Conservation (phyloP, 2,797 vertebrate genomes). For the Champsocephalus gunnari region DNA sequence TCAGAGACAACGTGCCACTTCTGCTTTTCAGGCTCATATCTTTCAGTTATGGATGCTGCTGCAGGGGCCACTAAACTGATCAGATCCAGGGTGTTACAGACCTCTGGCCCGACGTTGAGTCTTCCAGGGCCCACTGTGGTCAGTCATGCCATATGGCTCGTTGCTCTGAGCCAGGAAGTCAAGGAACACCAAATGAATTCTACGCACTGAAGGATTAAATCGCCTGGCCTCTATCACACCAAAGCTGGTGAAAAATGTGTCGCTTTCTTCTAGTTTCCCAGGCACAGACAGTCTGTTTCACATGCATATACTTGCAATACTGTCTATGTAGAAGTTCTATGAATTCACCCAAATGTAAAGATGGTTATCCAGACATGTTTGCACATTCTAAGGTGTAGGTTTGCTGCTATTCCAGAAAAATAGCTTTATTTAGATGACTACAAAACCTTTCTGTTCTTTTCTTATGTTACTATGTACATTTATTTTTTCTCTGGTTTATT, state of each 20-base stretch:
- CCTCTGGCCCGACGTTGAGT: slow-evolving; percentile 38
- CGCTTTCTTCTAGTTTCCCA: slow-evolving; percentile 49
- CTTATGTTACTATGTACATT: too few species aligned
- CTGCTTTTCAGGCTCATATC: slow-evolving; percentile 18
- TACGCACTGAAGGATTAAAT: slow-evolving; percentile 71
- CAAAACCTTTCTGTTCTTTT: too few species aligned
- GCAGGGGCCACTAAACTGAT: slow-evolving; percentile 6
- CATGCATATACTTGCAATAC: slow-evolving; percentile 24
- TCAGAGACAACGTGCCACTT: slow-evolving; percentile 36
- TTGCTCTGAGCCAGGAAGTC: slow-evolving; percentile 61
- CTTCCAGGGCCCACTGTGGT: slow-evolving; percentile 45
- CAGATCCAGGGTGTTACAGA: slow-evolving; percentile 11
- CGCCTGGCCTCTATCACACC: slow-evolving; percentile 53
- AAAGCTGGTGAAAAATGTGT: slow-evolving; percentile 64
- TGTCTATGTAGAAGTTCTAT: not conserved
- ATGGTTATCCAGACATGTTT: not conserved
- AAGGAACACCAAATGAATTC: slow-evolving; percentile 78
- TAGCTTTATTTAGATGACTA: too few species aligned
- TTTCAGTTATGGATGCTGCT: slow-evolving; percentile 17
- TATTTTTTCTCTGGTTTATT: too few species aligned
- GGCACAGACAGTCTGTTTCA: slow-evolving; percentile 19
- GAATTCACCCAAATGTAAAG: not conserved
- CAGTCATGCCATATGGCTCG: slow-evolving; percentile 66
- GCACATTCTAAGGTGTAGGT: too few species aligned
- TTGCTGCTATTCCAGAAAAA: too few species aligned